Conservation (phyloP, 2,888 invertebrate genomes). For the Nomada flava region DNA sequence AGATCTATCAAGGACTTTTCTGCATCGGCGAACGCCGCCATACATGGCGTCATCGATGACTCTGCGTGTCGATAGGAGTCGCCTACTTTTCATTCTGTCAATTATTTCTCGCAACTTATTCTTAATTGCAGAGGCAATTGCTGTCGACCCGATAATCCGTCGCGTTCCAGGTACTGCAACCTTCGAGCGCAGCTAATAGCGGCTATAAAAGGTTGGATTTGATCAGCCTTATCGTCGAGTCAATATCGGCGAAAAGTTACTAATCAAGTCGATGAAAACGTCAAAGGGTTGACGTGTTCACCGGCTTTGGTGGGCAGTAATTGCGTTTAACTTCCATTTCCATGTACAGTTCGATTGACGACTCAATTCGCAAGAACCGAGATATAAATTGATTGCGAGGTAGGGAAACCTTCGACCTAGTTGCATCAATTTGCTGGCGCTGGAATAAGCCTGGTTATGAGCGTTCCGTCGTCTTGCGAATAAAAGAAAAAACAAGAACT, state of each 20-base stretch:
- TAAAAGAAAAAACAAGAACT: slow-evolving; percentile 16
- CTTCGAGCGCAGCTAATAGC: background rate
- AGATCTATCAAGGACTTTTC: slow-evolving; percentile 68
- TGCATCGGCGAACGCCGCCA: slow-evolving; percentile 72
- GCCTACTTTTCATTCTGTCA: slow-evolving; percentile 63
- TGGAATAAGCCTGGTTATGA: background rate
- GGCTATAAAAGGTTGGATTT: background rate
- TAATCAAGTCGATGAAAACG: background rate
- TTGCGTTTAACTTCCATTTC: slow-evolving; percentile 2
- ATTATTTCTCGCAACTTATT: slow-evolving; percentile 43
- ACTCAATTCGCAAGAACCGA: background rate
- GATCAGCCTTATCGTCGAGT: background rate
- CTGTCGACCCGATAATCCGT: background rate
- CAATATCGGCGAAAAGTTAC: background rate
- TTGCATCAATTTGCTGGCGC: background rate
- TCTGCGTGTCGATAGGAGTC: slow-evolving; percentile 55
- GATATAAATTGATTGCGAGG: background rate
- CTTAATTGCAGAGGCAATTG: background rate
- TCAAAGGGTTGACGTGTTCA: background rate
- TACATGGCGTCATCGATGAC: slow-evolving; percentile 75
- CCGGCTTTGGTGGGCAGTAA: slow-evolving; percentile 7
- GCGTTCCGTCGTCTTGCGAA: background rate
- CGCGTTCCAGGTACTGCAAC: background rate
- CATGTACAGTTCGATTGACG: background rate
- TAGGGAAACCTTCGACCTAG: background rate